These are phyloP conservation scores for Potamilus streckersoni DNA, from an alignment of 1,140 invertebrate genomes.

Conservation along the genomic window DNA sequence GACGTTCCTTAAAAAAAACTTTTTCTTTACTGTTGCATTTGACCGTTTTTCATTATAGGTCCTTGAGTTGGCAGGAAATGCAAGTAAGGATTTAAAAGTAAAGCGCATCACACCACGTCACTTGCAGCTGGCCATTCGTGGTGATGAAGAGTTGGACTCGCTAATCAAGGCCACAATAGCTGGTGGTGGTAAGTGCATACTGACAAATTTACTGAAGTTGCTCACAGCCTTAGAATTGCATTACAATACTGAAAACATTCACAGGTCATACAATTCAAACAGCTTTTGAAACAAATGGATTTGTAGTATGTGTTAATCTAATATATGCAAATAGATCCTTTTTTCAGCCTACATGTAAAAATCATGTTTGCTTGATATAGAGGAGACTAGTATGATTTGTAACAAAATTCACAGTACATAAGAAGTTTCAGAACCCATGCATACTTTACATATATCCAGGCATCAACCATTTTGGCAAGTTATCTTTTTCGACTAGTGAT, in stretches of 20 bases:
- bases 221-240: no score
- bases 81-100: conserved; percentile 99
- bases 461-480: no score
- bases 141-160: conserved; percentile 99
- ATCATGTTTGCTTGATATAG: no score
- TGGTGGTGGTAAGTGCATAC: conserved; percentile 84
- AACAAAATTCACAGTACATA: no score
- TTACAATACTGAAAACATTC: background rate
- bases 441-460: no score
- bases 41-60: conserved; percentile 74
- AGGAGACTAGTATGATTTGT: no score
- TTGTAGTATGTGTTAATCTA: background rate
- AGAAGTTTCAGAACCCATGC: no score
- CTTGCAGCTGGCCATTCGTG: conserved; percentile 97
- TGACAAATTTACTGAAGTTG: background rate
- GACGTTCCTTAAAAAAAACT: no score
- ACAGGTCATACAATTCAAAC: background rate
- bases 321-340: background rate
- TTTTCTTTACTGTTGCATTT: background rate
- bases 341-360: no score
- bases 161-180: conserved; percentile 99
- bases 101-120: conserved; percentile 99
- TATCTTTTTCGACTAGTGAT: no score
- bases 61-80: conserved; percentile 97
- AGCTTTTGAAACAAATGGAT: background rate